Conservation (phyloP, 2,888 invertebrate genomes). For the Agrilus cyanescens region DNA sequence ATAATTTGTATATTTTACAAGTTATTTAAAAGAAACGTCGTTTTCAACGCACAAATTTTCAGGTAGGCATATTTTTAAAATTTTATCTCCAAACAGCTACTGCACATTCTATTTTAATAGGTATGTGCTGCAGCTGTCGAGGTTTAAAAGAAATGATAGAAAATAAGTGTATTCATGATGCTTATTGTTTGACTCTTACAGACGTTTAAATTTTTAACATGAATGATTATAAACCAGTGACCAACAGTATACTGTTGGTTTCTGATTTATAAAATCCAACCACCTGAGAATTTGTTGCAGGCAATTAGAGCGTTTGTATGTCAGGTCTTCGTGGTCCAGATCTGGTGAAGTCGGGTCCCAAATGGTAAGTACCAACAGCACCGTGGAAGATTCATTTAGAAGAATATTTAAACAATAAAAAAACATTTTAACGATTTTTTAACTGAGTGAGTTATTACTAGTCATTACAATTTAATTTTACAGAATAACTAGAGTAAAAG, state of each 20-base stretch:
- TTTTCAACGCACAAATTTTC: constrained; percentile 45
- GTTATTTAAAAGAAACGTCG: constrained; percentile 3
- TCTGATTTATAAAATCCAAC: constrained; percentile 23
- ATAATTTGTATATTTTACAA: too few relatives aligned
- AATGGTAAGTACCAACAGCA: constrained; percentile 14
- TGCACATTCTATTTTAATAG: constrained; percentile 38
- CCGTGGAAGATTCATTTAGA: too few relatives aligned
- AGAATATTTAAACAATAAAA: neutral
- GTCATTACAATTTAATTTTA: neutral
- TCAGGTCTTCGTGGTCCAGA: constrained; percentile 26
- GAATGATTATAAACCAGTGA: constrained; percentile 18
- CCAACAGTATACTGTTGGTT: constrained; percentile 5
- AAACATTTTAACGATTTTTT: neutral
- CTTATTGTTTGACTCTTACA: neutral
- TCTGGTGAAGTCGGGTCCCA: constrained; percentile 14
- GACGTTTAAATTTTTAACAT: constrained; percentile 2
- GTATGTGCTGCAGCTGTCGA: constrained; percentile 45
- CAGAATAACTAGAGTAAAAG: neutral
- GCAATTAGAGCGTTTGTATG: constrained; percentile 33
- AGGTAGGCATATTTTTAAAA: constrained; percentile 37
- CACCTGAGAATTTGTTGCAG: constrained; percentile 56
- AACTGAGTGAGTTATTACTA: constrained; percentile 1
- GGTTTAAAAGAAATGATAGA: constrained; percentile 22
- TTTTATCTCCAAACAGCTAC: constrained; percentile 35
- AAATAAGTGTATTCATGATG: neutral